Evolutionary conservation across 1,140 invertebrate genomes (phyloP).

Genomic region (Nasonia giraulti): DNA sequence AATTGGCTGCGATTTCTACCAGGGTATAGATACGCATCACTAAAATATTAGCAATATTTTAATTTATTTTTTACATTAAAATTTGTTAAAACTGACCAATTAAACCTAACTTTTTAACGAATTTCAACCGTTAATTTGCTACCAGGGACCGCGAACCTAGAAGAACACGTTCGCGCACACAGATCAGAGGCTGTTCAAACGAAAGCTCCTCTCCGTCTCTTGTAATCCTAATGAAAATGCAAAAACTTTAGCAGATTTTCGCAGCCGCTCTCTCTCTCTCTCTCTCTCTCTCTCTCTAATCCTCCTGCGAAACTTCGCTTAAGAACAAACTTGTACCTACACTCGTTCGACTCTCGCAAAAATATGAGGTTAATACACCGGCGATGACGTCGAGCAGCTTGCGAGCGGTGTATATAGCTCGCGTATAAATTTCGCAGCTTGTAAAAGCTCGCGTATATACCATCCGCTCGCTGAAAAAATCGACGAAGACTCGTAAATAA

Average conservation of each 20-base stretch:
- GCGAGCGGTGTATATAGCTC: too few relatives aligned
- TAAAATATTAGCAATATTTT: too few relatives aligned
- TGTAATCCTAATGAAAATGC: slow-evolving; percentile 12
- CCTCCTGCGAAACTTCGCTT: not conserved
- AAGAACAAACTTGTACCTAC: not conserved
- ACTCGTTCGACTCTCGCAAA: not conserved
- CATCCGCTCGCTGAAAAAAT: not conserved
- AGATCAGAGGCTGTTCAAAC: not conserved
- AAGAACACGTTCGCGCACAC: not conserved
- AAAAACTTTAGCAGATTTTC: slow-evolving; percentile 4
- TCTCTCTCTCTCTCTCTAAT: not conserved
- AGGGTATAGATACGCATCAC: not conserved
- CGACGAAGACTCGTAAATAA: not conserved
- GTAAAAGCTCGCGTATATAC: too few relatives aligned
- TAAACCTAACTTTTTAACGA: too few relatives aligned
- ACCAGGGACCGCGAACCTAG: not conserved
- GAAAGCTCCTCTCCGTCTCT: not conserved
- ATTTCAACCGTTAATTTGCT: too few relatives aligned
- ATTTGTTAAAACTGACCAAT: too few relatives aligned
- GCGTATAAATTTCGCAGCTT: too few relatives aligned
- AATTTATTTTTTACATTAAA: too few relatives aligned
- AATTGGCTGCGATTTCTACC: too few relatives aligned
- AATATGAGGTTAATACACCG: too few relatives aligned
- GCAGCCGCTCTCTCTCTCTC: not conserved
- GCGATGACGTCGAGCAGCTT: too few relatives aligned